phyloP scores from a whole-genome alignment of 2,888 invertebrate genomes.

The Tachina fera region DNA sequence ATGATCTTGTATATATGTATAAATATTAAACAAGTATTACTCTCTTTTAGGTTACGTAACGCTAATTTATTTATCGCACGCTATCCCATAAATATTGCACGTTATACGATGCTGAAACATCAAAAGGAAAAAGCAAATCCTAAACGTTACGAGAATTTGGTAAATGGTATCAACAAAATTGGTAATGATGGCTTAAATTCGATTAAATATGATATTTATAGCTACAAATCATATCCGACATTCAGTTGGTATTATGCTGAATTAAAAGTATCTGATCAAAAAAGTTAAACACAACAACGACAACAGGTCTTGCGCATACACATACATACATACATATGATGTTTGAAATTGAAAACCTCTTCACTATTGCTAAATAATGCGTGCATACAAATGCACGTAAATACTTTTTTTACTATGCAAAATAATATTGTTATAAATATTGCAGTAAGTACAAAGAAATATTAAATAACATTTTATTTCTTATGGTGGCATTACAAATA shows the following conservation, averaged over 20 bases:
- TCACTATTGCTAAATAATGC: conserved; percentile 28
- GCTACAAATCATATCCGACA: conserved; percentile 87
- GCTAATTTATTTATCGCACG: conserved; percentile 94
- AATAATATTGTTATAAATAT: conserved; percentile 1
- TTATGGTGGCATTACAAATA: not conserved
- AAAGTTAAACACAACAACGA: conserved; percentile 74
- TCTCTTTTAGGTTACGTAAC: conserved; percentile 85
- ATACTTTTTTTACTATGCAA: conserved; percentile 10
- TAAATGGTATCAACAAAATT: conserved; percentile 92
- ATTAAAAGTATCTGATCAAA: conserved; percentile 84
- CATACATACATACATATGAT: conserved; percentile 3
- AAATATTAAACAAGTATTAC: conserved; percentile 12
- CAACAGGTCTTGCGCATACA: not conserved
- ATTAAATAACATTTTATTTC: conserved; percentile 26
- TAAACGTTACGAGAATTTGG: conserved; percentile 93
- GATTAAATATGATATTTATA: conserved; percentile 89
- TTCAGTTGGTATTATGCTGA: conserved; percentile 93
- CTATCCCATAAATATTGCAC: conserved; percentile 95
- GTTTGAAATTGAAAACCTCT: conserved; percentile 30
- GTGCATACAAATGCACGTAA: not conserved
- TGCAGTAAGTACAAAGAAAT: conserved; percentile 40
- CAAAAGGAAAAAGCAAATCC: conserved; percentile 95
- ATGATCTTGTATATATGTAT: not conserved
- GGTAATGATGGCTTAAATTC: conserved; percentile 94
- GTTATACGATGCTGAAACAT: conserved; percentile 98